A percentile compares a stretch with the other conserved stretches of the same genome.
Conservation (phyloP, 2,797 vertebrate species). For the Hippopotamyrus pictus region DNA sequence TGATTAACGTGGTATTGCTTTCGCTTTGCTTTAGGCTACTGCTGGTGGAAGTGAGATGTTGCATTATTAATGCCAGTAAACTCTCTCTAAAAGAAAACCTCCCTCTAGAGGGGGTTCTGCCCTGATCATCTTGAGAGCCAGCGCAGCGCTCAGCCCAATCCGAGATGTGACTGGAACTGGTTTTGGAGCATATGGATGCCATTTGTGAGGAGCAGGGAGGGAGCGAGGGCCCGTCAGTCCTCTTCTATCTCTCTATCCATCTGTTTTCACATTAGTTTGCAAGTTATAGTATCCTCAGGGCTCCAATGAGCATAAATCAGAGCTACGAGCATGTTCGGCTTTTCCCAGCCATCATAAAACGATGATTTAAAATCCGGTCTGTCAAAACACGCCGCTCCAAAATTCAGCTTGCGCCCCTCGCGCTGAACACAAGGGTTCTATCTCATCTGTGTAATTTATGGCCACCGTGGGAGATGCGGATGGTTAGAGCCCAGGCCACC, state of each 20-base stretch:
- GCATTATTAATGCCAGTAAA: not conserved
- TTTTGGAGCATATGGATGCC: slow-evolving; percentile 70
- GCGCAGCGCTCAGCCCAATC: slow-evolving; percentile 23
- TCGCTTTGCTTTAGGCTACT: not conserved
- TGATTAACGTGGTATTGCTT: not conserved
- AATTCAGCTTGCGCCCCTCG: slow-evolving; percentile 55
- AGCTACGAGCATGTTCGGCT: slow-evolving; percentile 60
- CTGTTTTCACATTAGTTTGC: slow-evolving; percentile 70
- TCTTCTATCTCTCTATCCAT: slow-evolving; percentile 70
- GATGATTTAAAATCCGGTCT: slow-evolving; percentile 75
- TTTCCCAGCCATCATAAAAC: slow-evolving; percentile 78
- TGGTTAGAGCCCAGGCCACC: slow-evolving; percentile 77
- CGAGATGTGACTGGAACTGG: slow-evolving; percentile 52
- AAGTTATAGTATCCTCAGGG: slow-evolving; percentile 76
- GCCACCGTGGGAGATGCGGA: slow-evolving; percentile 70
- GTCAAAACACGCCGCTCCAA: slow-evolving; percentile 69
- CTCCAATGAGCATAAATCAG: slow-evolving; percentile 79
- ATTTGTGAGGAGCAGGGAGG: slow-evolving; percentile 64
- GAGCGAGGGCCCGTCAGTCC: slow-evolving; percentile 58
- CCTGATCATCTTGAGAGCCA: not conserved
- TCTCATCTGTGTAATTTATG: slow-evolving; percentile 80
- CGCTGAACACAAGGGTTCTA: slow-evolving; percentile 68
- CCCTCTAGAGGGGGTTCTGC: not conserved
- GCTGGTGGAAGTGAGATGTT: not conserved
- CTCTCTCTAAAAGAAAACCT: not conserved